Conservation (phyloP, 2,113 vertebrate genomes). For the Reinhardtius hippoglossoides region DNA sequence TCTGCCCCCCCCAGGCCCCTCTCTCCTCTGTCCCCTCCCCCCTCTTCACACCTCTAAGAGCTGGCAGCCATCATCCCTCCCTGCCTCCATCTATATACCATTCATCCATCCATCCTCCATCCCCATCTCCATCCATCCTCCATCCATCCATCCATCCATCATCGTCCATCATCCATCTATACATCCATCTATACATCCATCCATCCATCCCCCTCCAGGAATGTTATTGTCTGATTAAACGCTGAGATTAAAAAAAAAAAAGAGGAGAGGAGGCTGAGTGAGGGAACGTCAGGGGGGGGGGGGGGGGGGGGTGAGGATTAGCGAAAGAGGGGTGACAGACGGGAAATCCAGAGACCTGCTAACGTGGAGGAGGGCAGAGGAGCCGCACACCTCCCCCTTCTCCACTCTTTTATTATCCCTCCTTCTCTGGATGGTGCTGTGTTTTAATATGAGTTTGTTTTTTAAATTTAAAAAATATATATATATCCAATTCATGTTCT, state of each 20-base stretch:
- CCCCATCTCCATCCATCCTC: constrained; percentile 38
- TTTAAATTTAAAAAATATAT: too few species aligned
- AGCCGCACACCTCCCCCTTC: constrained; percentile 34
- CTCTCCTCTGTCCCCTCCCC: neutral
- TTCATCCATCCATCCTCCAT: constrained; percentile 20
- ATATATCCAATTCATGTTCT: too few species aligned
- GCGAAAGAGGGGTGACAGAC: constrained; percentile 71
- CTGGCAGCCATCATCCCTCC: constrained; percentile 23
- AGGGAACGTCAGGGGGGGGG: constrained; percentile 47
- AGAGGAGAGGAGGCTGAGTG: constrained; percentile 25
- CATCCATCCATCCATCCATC: constrained; percentile 34
- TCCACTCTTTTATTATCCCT: constrained; percentile 30
- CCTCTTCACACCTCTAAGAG: constrained; percentile 52
- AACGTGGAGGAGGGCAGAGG: constrained; percentile 34
- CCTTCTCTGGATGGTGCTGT: constrained; percentile 8
- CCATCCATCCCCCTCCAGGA: constrained; percentile 43
- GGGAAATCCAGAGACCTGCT: constrained; percentile 61
- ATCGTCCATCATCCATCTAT: too few species aligned
- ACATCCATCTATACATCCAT: too few species aligned
- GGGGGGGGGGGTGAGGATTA: constrained; percentile 63
- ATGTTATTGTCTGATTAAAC: constrained; percentile 64
- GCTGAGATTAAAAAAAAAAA: constrained; percentile 44
- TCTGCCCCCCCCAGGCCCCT: neutral
- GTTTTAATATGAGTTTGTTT: constrained; percentile 2
- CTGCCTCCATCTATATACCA: constrained; percentile 3